These are phyloP conservation scores for Anodontia alba DNA, from an alignment of 2,888 invertebrate genomes.

Conservation along the genomic window DNA sequence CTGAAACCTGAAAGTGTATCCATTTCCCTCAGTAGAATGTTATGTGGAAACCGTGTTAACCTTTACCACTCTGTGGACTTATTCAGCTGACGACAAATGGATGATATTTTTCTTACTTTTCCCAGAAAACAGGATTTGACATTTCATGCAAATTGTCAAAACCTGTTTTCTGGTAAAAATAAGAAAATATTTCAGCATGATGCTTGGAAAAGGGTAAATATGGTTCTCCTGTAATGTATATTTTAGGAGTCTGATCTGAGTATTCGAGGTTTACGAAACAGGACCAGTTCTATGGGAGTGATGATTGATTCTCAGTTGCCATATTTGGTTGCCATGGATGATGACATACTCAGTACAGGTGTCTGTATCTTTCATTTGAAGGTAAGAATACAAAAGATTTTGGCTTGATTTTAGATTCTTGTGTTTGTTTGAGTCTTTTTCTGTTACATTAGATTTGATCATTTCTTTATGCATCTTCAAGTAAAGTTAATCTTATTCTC, in stretches of 20 bases:
- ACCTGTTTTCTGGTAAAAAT: no score
- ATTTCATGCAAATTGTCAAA: no score
- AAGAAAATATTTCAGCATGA: no score
- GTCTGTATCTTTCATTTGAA: conserved; percentile 96
- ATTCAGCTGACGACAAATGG: no score
- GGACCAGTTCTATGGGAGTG: conserved; percentile 77
- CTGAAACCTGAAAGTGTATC: no score
- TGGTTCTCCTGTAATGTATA: no score
- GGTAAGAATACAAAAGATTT: conserved; percentile 76
- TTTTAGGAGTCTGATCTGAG: conserved; percentile 79
- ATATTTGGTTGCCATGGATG: conserved; percentile 90
- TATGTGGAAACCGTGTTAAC: no score
- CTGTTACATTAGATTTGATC: not conserved
- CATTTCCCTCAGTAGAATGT: no score
- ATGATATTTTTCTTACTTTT: no score
- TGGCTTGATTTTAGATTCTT: not conserved
- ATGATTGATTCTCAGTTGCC: conserved; percentile 44
- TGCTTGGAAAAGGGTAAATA: no score
- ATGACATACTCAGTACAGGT: conserved; percentile 94
- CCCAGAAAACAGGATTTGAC: no score
- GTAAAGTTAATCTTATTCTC: not conserved
- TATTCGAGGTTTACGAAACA: conserved; percentile 87
- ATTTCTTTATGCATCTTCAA: not conserved
- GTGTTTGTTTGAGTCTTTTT: not conserved
- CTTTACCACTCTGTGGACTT: no score